phyloP scores from a whole-genome alignment of 2,888 invertebrate species.

The Oxycera nigricornis region DNA sequence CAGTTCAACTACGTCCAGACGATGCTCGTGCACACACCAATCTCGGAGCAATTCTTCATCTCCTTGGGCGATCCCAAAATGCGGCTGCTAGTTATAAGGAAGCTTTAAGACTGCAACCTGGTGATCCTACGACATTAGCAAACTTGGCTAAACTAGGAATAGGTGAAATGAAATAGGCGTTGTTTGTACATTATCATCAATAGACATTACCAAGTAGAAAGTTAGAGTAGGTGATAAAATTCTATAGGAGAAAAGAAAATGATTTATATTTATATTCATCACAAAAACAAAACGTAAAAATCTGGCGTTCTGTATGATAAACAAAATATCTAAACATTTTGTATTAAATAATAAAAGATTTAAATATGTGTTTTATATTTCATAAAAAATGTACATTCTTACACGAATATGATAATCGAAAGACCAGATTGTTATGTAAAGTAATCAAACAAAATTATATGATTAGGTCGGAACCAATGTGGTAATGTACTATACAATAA shows the following conservation, averaged over 20 bases:
- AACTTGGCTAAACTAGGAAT: conserved; percentile 80
- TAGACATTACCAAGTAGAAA: not conserved
- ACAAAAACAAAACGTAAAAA: conserved; percentile 6
- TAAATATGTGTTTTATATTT: conserved; percentile 7
- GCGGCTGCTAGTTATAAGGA: conserved; percentile 87
- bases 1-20: conserved; percentile 66
- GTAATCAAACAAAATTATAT: not conserved
- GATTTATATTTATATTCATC: conserved; percentile 34
- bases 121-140: conserved; percentile 85
- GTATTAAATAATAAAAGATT: conserved; percentile 9
- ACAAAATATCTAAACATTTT: conserved; percentile 2
- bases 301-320: not conserved
- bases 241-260: conserved; percentile 11
- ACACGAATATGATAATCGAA: not conserved
- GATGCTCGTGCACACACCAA: conserved; percentile 93
- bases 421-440: conserved; percentile 30
- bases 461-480: not conserved
- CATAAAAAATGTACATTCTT: not conserved
- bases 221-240: not conserved
- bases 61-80: conserved; percentile 87
- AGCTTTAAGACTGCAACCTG: conserved; percentile 85
- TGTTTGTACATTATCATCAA: conserved; percentile 9
- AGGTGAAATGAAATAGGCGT: conserved; percentile 54
- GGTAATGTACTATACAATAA: conserved; percentile 9
- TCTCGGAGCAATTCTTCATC: conserved; percentile 92